These are phyloP conservation scores for Setophaga petechia DNA, from an alignment of 2,113 vertebrate species.

Conservation along the genomic window DNA sequence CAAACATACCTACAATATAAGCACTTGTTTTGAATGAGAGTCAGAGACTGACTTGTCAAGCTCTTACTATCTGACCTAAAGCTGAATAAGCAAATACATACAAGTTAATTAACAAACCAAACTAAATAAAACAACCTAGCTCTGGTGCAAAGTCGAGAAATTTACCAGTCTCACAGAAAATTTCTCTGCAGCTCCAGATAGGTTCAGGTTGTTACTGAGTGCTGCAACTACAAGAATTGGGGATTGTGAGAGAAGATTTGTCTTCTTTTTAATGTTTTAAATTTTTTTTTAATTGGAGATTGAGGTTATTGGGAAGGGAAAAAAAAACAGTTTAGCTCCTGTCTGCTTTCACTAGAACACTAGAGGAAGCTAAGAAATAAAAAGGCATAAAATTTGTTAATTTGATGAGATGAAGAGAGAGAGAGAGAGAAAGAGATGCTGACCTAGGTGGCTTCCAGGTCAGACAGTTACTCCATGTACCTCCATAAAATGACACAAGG, in stretches of 20 bases:
- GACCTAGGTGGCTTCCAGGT: background rate
- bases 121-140: background rate
- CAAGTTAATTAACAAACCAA: slow-evolving; percentile 65
- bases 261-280: background rate
- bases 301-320: background rate
- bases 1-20: background rate
- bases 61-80: background rate
- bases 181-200: background rate
- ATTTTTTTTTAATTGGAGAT: background rate
- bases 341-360: background rate
- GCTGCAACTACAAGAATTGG: background rate
- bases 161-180: background rate
- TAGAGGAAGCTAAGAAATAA: background rate
- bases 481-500: background rate
- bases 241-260: accelerated
- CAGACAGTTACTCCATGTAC: background rate
- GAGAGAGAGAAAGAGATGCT: background rate
- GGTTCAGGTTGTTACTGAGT: background rate
- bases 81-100: slow-evolving; percentile 4
- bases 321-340: background rate
- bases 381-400: background rate
- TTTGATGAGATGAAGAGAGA: background rate
- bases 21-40: background rate
- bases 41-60: background rate
- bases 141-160: slow-evolving; percentile 37